phyloP scores from a whole-genome alignment of 2,888 invertebrate genomes.

The Bedellia somnulentella region DNA sequence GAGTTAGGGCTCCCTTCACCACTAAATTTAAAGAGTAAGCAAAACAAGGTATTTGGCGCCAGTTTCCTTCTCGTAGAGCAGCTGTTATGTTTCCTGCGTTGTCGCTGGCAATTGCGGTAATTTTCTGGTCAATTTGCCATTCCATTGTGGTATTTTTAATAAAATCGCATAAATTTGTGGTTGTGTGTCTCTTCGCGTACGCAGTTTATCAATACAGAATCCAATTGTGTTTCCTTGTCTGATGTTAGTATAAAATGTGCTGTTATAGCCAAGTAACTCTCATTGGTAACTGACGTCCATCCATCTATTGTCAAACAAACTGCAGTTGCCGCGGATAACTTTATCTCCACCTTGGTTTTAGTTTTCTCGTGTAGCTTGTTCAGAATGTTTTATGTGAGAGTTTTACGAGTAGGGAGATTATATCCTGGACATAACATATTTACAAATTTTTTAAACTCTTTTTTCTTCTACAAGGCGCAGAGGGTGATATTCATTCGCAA shows the following conservation, averaged over 20 bases:
- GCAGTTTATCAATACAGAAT: background rate
- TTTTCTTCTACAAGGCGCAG: constrained; percentile 3
- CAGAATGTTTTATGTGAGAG: constrained; percentile 1
- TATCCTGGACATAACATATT: constrained; percentile 2
- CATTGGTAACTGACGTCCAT: background rate
- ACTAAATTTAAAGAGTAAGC: constrained; percentile 13
- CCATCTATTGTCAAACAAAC: background rate
- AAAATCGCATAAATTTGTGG: background rate
- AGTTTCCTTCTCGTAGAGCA: constrained; percentile 10
- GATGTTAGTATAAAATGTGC: background rate
- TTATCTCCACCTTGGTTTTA: constrained; percentile 15
- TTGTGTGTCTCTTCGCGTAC: background rate
- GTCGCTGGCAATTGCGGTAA: constrained; percentile 9
- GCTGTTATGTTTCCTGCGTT: constrained; percentile 12
- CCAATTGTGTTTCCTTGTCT: background rate
- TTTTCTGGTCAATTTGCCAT: constrained; percentile 5
- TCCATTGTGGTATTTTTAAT: constrained; percentile 6
- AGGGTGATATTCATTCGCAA: constrained; percentile 4
- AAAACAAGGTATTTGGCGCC: constrained; percentile 11
- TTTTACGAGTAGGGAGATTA: constrained; percentile 1
- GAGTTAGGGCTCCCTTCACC: constrained; percentile 10
- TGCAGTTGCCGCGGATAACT: background rate
- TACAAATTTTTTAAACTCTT: constrained; percentile 3
- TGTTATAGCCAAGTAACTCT: background rate
- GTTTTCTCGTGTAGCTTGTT: background rate